A percentile compares a stretch with the other conserved stretches of the same genome.
Evolutionary conservation across 2,113 vertebrate species (phyloP).

Genomic region (Colius striatus): DNA sequence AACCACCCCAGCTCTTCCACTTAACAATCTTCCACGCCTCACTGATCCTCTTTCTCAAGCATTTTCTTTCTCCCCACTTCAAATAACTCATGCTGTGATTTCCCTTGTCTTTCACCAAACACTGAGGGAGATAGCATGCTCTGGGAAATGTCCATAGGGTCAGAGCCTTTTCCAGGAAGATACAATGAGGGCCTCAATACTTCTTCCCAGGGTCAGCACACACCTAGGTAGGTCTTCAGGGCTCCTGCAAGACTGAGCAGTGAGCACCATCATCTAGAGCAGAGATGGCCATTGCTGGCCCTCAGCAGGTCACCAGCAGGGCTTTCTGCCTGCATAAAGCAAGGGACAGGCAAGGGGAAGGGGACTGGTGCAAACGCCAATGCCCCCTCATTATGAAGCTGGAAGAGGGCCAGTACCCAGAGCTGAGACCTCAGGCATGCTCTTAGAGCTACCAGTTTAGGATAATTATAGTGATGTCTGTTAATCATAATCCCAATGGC

Average conservation of each 20-base stretch:
- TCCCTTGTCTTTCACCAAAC: accelerated
- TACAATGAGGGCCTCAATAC: background rate
- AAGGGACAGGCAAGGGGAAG: background rate
- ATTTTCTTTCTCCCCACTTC: background rate
- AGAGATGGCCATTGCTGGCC: background rate
- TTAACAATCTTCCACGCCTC: accelerated
- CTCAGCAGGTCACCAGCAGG: background rate
- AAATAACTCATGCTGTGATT: background rate
- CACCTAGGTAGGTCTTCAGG: background rate
- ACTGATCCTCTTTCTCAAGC: background rate
- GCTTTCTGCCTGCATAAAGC: background rate
- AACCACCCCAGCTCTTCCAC: background rate
- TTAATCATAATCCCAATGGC: background rate
- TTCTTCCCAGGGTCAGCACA: background rate
- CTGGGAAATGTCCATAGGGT: background rate
- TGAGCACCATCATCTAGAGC: background rate
- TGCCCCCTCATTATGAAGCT: accelerated
- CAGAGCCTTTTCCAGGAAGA: background rate
- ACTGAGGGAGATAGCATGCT: background rate
- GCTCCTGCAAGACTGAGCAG: background rate
- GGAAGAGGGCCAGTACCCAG: background rate
- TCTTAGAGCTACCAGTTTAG: background rate
- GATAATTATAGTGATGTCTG: background rate
- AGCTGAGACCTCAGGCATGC: background rate
- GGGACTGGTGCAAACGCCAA: background rate